Conservation (phyloP, 2,797 vertebrate genomes). For the Choloepus didactylus region DNA sequence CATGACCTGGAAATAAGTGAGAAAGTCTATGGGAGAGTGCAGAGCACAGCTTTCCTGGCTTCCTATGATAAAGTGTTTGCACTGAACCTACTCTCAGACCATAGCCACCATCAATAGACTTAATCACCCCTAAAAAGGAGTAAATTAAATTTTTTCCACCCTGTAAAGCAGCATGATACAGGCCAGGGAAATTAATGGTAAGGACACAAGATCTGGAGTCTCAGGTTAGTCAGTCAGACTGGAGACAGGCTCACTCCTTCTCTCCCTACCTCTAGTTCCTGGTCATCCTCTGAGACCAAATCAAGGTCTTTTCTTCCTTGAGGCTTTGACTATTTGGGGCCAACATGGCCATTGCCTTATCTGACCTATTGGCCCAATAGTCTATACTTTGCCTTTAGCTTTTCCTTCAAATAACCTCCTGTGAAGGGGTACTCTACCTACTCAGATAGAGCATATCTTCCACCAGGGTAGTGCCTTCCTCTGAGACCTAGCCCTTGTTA, state of each 20-base stretch:
- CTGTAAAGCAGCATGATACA: neutral
- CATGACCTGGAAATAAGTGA: slow-evolving; percentile 21
- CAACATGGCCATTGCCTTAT: neutral
- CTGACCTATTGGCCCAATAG: neutral
- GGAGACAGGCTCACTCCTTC: neutral
- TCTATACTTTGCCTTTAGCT: neutral
- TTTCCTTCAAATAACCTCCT: neutral
- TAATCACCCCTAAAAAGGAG: slow-evolving; percentile 14
- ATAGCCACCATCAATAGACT: neutral
- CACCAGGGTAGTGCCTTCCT: neutral
- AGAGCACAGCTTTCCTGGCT: neutral
- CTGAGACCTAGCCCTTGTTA: neutral
- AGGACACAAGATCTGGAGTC: neutral
- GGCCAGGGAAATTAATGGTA: neutral
- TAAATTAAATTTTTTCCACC: neutral
- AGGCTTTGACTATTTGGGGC: neutral
- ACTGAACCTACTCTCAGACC: neutral
- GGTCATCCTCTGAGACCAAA: neutral
- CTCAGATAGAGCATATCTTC: neutral
- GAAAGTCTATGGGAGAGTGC: neutral
- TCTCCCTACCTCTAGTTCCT: slow-evolving; percentile 21
- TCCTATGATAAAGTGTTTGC: neutral
- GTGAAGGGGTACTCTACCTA: neutral
- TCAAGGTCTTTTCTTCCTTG: slow-evolving; percentile 4
- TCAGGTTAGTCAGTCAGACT: neutral